phyloP scores from a whole-genome alignment of 2,113 vertebrate genomes.

The Gymnarchus niloticus region DNA sequence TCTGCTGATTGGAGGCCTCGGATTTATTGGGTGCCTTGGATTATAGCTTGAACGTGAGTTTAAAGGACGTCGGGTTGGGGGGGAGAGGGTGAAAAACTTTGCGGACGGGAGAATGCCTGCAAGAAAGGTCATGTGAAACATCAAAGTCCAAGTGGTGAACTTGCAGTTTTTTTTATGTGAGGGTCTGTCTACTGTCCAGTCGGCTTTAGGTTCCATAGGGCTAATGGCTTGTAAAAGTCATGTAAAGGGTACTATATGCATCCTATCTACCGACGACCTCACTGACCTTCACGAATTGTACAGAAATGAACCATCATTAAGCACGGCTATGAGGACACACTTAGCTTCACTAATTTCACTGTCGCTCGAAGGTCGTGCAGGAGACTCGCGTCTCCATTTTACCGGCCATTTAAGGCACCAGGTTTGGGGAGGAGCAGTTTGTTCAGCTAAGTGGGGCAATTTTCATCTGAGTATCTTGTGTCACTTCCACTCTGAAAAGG shows the following conservation, averaged over 20 bases:
- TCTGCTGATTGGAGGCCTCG: slow-evolving; percentile 34
- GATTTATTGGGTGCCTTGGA: slow-evolving; percentile 43
- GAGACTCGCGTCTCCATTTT: slow-evolving; percentile 61
- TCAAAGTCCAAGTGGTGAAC: slow-evolving; percentile 50
- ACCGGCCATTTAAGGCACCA: slow-evolving; percentile 60
- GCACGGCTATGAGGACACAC: slow-evolving; percentile 50
- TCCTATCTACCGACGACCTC: slow-evolving; percentile 49
- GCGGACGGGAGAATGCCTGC: slow-evolving; percentile 29
- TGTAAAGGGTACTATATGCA: slow-evolving; percentile 51
- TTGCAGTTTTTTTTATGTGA: slow-evolving; percentile 43
- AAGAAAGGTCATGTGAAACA: slow-evolving; percentile 44
- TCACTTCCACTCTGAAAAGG: slow-evolving; percentile 54
- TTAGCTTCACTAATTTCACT: slow-evolving; percentile 56
- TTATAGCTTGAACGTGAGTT: slow-evolving; percentile 37
- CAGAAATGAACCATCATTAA: slow-evolving; percentile 45
- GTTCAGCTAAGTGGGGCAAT: slow-evolving; percentile 60
- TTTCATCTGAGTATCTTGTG: slow-evolving; percentile 62
- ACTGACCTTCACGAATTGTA: slow-evolving; percentile 43
- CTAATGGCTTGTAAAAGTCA: slow-evolving; percentile 55
- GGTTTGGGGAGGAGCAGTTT: slow-evolving; percentile 48
- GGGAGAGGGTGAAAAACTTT: slow-evolving; percentile 34
- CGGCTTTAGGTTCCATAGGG: slow-evolving; percentile 44
- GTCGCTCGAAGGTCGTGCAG: slow-evolving; percentile 54
- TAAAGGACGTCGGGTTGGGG: slow-evolving; percentile 18
- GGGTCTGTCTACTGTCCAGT: slow-evolving; percentile 48